Evolutionary conservation across 1,140 invertebrate genomes (phyloP).

Genomic region (Lanistes nyassanus): DNA sequence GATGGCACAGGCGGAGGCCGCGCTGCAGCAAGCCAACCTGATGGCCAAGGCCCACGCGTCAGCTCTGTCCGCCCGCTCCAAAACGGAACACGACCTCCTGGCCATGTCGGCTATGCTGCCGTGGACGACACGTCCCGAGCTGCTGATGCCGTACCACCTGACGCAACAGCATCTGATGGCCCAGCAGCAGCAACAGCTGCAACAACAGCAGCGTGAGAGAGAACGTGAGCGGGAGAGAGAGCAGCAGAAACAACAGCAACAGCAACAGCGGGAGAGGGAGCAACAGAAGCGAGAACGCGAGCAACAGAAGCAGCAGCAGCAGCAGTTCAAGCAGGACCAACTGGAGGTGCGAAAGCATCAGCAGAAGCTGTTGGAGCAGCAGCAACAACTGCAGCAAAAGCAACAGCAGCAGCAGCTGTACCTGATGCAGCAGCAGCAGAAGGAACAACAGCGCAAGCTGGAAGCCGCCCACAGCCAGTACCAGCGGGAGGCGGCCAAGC

Average conservation of each 20-base stretch:
- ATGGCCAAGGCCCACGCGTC: conserved; percentile 15
- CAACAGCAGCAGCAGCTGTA: conserved; percentile 17
- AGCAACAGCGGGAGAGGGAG: conserved; percentile 1
- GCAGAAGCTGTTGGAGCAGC: conserved; percentile 24
- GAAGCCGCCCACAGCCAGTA: conserved; percentile 18
- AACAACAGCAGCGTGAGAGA: conserved; percentile 7
- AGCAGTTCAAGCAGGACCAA: conserved; percentile 9
- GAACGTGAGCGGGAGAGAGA: conserved; percentile 17
- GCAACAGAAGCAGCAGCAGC: conserved; percentile 21
- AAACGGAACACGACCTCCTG: conserved; percentile 14
- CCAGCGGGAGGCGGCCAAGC: conserved; percentile 19
- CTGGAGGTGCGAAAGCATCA: conserved; percentile 13
- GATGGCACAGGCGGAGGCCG: conserved; percentile 21
- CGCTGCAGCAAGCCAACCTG: conserved; percentile 21
- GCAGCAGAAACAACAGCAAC: conserved; percentile 18
- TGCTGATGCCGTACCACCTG: conserved; percentile 21
- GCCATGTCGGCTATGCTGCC: conserved; percentile 15
- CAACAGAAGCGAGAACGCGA: conserved; percentile 18
- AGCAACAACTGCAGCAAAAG: conserved; percentile 12
- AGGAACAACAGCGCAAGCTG: conserved; percentile 22
- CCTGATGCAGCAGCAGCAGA: conserved; percentile 11
- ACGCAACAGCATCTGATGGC: conserved; percentile 20
- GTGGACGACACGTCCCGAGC: conserved; percentile 15
- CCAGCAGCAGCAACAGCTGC: conserved; percentile 16
- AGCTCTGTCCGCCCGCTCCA: conserved; percentile 12